Evolutionary conservation across 2,888 invertebrate species (phyloP).

Genomic region (Dysmachus trigonus): DNA sequence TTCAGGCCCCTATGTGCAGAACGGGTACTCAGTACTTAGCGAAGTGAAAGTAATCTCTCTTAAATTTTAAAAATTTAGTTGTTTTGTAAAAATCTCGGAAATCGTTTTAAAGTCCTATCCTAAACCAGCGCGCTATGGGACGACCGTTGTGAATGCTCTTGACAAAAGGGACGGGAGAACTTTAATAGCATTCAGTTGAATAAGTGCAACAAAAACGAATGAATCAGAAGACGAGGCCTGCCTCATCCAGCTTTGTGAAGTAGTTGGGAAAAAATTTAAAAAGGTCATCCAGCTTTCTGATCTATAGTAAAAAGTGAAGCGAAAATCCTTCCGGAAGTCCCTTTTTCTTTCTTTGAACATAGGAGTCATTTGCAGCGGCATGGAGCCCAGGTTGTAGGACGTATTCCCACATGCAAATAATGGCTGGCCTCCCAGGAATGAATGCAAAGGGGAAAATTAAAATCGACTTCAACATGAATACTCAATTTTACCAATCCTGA

Average conservation of each 20-base stretch:
- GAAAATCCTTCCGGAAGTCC: constrained; percentile 6
- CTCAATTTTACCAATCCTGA: no score
- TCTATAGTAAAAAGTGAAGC: neutral
- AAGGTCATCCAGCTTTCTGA: neutral
- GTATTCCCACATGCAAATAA: constrained; percentile 24
- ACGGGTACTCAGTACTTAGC: neutral
- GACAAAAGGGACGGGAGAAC: constrained; percentile 14
- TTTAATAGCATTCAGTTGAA: constrained; percentile 25
- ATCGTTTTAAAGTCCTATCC: constrained; percentile 11
- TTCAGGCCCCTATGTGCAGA: neutral
- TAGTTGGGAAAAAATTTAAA: neutral
- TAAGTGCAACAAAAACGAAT: constrained; percentile 15
- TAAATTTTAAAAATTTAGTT: constrained; percentile 1
- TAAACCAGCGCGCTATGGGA: neutral
- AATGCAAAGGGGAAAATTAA: constrained; percentile 31
- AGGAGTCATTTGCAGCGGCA: constrained; percentile 6
- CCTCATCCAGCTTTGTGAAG: neutral
- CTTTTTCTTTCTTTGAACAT: neutral
- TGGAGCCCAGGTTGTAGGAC: neutral
- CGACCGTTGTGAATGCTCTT: neutral
- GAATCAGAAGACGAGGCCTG: neutral
- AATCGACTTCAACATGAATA: constrained; percentile 17
- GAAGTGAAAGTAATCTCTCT: constrained; percentile 18
- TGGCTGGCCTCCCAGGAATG: constrained; percentile 10
- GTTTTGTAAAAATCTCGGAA: neutral